phyloP scores from a whole-genome alignment of 1,140 invertebrate genomes.

The Drosophila bocqueti region DNA sequence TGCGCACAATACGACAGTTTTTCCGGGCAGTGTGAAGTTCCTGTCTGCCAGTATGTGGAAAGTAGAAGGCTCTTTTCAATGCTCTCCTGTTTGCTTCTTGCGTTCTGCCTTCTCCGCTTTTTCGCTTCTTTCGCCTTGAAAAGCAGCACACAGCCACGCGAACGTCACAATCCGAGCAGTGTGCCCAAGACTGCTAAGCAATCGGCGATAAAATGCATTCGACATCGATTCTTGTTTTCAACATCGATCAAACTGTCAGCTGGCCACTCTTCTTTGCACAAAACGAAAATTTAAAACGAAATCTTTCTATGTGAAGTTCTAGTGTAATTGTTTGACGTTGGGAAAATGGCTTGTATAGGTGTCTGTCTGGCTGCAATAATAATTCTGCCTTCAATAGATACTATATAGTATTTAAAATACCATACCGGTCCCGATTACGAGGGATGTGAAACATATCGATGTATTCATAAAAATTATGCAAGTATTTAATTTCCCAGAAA shows the following conservation, averaged over 20 bases:
- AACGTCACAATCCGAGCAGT: slow-evolving; percentile 19
- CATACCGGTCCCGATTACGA: not conserved
- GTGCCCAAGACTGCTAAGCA: not conserved
- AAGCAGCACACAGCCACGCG: slow-evolving; percentile 20
- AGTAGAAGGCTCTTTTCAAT: slow-evolving; percentile 6
- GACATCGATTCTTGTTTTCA: not conserved
- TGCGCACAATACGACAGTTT: slow-evolving; percentile 7
- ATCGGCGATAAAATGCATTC: not conserved
- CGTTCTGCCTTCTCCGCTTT: slow-evolving; percentile 12
- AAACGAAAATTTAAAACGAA: not conserved
- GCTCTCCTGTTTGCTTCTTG: slow-evolving; percentile 1
- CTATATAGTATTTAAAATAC: not conserved
- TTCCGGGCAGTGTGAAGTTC: slow-evolving; percentile 8
- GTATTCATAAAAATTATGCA: not conserved
- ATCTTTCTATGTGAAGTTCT: not conserved
- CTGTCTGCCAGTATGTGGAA: slow-evolving; percentile 3
- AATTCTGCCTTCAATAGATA: not conserved
- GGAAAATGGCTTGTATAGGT: not conserved
- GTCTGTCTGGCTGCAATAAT: too few species aligned
- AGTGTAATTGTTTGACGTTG: not conserved
- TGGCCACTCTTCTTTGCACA: not conserved
- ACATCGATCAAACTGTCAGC: not conserved
- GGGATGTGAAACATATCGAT: not conserved
- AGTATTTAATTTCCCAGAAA: not conserved
- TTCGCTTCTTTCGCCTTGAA: slow-evolving; percentile 16